Percentiles rank a stretch among this genome's conserved stretches.
These are phyloP conservation scores for Ommatoiulus sabulosus DNA, from an alignment of 2,888 invertebrate genomes.

Conservation along the genomic window DNA sequence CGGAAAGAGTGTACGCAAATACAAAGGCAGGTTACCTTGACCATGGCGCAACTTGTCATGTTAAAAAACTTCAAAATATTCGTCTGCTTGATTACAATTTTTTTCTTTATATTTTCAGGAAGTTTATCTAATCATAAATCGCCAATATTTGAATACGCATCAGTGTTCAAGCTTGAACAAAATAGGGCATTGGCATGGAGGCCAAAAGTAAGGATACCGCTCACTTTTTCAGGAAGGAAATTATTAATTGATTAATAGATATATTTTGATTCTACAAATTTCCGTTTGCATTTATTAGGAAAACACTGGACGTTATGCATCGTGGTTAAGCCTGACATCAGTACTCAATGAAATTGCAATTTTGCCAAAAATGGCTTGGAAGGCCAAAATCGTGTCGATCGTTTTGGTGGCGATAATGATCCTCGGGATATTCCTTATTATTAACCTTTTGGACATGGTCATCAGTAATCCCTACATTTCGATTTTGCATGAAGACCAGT, in stretches of 20 bases:
- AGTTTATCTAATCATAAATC: not conserved
- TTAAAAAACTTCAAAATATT: no score
- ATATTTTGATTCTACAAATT: not conserved
- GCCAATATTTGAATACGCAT: not conserved
- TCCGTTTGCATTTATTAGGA: not conserved
- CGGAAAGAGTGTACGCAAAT: no score
- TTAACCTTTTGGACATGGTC: not conserved
- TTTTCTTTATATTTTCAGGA: not conserved
- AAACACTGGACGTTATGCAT: not conserved
- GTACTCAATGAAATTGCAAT: not conserved
- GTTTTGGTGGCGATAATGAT: not conserved
- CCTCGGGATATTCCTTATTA: not conserved
- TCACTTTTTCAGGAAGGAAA: constrained; percentile 1
- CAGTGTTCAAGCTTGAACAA: not conserved
- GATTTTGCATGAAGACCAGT: not conserved
- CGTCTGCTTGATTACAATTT: not conserved
- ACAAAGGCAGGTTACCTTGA: no score
- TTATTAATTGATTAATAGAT: no score
- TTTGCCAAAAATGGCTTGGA: not conserved
- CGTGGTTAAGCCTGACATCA: not conserved
- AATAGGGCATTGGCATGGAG: not conserved
- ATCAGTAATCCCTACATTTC: not conserved
- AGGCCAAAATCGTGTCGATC: not conserved
- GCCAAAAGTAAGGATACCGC: not conserved
- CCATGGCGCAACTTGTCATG: not conserved